Percentiles rank a stretch among this genome's conserved stretches.
These are phyloP conservation scores for Cyphomyrus discorhynchus DNA, from an alignment of 2,113 vertebrate species.

Conservation along the genomic window DNA sequence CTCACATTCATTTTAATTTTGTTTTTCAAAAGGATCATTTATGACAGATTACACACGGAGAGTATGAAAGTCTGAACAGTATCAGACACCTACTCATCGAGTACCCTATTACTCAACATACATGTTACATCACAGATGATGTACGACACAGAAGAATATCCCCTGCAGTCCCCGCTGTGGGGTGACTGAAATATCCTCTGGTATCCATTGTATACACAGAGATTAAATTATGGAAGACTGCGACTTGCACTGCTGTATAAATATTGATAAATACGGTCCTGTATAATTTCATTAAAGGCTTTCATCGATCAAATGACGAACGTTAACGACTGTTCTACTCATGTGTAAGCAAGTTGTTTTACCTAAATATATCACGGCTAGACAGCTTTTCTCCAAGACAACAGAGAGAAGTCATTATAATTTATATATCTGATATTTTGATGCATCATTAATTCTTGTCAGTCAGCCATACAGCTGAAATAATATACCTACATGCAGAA, in stretches of 20 bases:
- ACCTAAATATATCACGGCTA: background rate
- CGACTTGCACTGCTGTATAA: background rate
- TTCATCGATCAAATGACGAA: background rate
- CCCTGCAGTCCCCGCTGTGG: background rate
- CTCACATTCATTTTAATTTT: background rate
- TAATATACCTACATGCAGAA: background rate
- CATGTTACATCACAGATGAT: background rate
- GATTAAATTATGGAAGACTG: background rate
- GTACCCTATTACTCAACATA: background rate
- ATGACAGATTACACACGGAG: background rate
- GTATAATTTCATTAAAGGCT: background rate
- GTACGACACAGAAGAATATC: background rate
- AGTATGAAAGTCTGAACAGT: background rate
- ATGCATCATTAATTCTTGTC: background rate
- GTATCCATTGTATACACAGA: background rate
- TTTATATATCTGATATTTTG: background rate
- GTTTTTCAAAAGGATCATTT: background rate
- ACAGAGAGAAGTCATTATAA: background rate
- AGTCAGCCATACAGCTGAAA: background rate
- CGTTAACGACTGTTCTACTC: background rate
- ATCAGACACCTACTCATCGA: background rate
- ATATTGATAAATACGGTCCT: background rate
- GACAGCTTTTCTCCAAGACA: background rate
- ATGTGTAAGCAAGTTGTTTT: background rate
- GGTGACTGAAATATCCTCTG: background rate